phyloP scores from a whole-genome alignment of 2,113 vertebrate genomes.

The Oplegnathus fasciatus region DNA sequence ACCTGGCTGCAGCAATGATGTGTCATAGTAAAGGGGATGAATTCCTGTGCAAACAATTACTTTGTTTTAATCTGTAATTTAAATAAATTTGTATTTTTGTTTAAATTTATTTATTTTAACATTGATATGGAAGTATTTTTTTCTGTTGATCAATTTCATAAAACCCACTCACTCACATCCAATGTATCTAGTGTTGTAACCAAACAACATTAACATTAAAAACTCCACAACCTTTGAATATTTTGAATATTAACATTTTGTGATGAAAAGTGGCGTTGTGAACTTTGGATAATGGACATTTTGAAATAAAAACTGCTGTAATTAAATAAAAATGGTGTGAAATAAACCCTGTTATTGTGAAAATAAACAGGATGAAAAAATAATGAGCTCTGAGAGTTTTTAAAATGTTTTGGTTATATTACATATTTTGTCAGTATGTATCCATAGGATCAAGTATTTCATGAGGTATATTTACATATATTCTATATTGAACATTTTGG shows the following conservation, averaged over 20 bases:
- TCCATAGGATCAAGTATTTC: too few species aligned
- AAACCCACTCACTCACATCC: not conserved
- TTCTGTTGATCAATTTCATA: not conserved
- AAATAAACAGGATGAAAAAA: not conserved
- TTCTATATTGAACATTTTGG: not conserved
- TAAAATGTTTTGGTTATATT: too few species aligned
- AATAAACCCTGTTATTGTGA: not conserved
- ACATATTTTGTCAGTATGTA: too few species aligned
- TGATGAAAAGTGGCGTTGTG: not conserved
- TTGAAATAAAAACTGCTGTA: not conserved
- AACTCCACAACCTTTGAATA: not conserved
- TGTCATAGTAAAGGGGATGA: not conserved
- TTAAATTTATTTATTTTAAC: not conserved
- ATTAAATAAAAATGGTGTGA: not conserved
- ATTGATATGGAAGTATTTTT: not conserved
- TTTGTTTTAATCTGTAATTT: not conserved
- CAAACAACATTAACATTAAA: not conserved
- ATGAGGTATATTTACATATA: not conserved
- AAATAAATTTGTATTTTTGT: not conserved
- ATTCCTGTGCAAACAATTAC: not conserved
- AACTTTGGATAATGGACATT: not conserved
- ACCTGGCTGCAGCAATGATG: not conserved
- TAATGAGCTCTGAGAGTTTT: not conserved
- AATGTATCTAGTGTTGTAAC: not conserved
- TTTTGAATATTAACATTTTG: too few species aligned